Conservation (phyloP, 2,113 vertebrate genomes). For the Seriola aureovittata region DNA sequence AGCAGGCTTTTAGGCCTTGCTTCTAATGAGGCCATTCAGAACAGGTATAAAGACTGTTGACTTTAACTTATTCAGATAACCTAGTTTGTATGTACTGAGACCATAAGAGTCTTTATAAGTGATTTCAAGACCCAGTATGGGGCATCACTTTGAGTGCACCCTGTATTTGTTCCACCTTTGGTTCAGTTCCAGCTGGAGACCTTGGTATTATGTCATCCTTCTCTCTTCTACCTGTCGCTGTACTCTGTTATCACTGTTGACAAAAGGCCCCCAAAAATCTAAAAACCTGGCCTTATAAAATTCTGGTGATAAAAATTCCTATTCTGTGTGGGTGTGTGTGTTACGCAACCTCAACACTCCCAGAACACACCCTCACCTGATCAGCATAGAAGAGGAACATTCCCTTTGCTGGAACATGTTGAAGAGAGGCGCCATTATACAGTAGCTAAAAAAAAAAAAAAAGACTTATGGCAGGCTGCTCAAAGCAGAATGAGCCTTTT, state of each 20-base stretch:
- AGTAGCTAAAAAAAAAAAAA: conserved; percentile 5
- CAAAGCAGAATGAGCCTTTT: conserved; percentile 15
- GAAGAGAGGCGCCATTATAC: conserved; percentile 8
- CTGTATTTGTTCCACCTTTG: background rate
- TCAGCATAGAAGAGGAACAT: conserved; percentile 17
- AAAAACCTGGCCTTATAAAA: conserved; percentile 30
- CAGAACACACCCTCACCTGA: conserved; percentile 53
- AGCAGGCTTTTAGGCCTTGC: background rate
- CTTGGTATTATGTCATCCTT: background rate
- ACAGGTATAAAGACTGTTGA: background rate
- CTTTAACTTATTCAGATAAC: background rate
- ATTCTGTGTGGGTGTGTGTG: conserved; percentile 15
- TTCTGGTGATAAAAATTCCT: conserved; percentile 64
- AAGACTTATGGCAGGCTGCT: background rate
- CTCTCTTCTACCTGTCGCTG: conserved; percentile 6
- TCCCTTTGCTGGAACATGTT: conserved; percentile 68
- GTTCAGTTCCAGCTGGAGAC: conserved; percentile 2
- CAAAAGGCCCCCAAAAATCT: conserved; percentile 7
- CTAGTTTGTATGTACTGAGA: background rate
- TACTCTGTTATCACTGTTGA: conserved; percentile 18
- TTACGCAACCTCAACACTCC: conserved; percentile 56
- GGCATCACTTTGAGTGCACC: background rate
- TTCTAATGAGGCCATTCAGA: background rate
- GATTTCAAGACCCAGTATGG: background rate
- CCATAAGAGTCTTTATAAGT: background rate